Conservation (phyloP, 30 jellyfish, hydroid and myxozoan species). For the Mastigias papua region DNA sequence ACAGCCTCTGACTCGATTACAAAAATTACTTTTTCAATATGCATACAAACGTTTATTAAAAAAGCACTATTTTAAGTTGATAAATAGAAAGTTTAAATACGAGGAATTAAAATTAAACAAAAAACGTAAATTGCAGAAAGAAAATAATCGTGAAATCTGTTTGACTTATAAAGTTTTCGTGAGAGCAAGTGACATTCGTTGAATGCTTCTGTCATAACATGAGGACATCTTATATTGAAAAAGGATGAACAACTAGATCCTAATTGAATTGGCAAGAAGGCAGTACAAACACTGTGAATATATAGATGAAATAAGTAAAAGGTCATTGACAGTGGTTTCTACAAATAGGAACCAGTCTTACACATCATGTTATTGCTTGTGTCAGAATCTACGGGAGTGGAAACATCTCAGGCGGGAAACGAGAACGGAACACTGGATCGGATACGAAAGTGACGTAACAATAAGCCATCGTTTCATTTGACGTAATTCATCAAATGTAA, state of each 20-base stretch:
- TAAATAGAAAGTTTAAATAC: slow-evolving; percentile 54
- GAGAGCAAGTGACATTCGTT: not conserved
- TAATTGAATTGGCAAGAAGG: not conserved
- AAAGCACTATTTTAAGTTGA: slow-evolving; percentile 35
- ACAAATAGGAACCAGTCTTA: no score
- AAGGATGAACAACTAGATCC: not conserved
- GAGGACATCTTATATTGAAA: not conserved
- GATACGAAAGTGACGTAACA: no score
- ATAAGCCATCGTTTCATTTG: no score
- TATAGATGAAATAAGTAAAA: no score
- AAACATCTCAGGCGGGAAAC: no score
- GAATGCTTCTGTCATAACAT: not conserved
- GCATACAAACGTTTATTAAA: slow-evolving; percentile 34
- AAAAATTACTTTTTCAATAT: slow-evolving; percentile 12
- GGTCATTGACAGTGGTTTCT: no score
- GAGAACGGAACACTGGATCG: no score
- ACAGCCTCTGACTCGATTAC: slow-evolving; percentile 46
- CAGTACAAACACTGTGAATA: no score
- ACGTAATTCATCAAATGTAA: no score
- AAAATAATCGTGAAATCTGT: not conserved
- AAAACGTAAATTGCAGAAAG: not conserved
- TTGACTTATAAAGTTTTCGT: not conserved
- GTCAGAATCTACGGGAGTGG: no score
- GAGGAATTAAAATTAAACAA: not conserved
- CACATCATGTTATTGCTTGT: no score